Evolutionary conservation across 2,888 invertebrate species (phyloP).

Genomic region (Podotricha telesiphe): DNA sequence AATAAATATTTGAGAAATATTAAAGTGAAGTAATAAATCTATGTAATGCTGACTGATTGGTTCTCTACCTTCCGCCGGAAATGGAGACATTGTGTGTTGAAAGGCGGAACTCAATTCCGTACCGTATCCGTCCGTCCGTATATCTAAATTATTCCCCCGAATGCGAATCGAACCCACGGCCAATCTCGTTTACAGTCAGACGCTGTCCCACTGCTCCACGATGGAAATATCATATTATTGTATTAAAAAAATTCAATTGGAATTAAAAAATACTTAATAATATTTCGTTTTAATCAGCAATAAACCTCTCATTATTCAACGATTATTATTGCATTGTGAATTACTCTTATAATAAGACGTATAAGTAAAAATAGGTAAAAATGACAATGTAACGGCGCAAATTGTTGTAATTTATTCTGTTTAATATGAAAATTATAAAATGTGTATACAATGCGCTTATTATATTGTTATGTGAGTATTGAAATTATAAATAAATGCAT

Average conservation of each 20-base stretch:
- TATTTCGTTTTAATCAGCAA: conserved; percentile 22
- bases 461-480: conserved; percentile 8
- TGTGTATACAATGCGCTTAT: neutral
- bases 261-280: conserved; percentile 10
- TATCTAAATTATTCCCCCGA: too few relatives aligned
- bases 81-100: too few relatives aligned
- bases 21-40: too few relatives aligned
- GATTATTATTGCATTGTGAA: conserved; percentile 23
- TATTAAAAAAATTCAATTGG: neutral
- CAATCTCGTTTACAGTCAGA: too few relatives aligned
- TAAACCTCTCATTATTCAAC: conserved; percentile 29
- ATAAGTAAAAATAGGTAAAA: neutral
- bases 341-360: too few relatives aligned
- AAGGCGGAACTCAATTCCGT: too few relatives aligned
- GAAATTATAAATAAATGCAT: neutral
- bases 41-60: too few relatives aligned
- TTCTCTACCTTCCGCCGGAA: too few relatives aligned
- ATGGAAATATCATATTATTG: neutral
- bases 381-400: conserved; percentile 15
- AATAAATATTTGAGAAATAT: too few relatives aligned
- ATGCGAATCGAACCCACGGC: too few relatives aligned
- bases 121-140: too few relatives aligned
- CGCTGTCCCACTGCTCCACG: too few relatives aligned
- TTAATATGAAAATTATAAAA: conserved; percentile 11
- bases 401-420: conserved; percentile 10